Evolutionary conservation across 2,113 vertebrate genomes (phyloP).

Genomic region (Siniperca chuatsi): DNA sequence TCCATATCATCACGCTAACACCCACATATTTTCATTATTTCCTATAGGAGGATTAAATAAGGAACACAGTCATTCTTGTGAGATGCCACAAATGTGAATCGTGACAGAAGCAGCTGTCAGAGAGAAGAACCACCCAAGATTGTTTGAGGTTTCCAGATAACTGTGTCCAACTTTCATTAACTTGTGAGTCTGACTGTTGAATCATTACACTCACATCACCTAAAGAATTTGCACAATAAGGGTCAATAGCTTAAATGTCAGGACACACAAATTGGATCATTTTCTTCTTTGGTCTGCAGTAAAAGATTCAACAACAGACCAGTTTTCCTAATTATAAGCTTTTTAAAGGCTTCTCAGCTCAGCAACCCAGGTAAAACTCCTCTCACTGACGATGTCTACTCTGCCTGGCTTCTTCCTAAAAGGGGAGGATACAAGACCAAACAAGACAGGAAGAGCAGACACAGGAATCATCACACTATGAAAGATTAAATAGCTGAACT

Average conservation of each 20-base stretch:
- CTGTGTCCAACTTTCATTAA: not conserved
- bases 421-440: no score
- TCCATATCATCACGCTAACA: not conserved
- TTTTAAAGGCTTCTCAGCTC: no score
- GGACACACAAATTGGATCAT: not conserved
- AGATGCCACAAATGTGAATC: slow-evolving; percentile 8
- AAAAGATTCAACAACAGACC: not conserved
- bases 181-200: not conserved
- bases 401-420: no score
- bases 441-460: no score
- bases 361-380: no score
- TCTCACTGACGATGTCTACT: no score
- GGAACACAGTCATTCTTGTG: not conserved
- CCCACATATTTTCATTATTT: not conserved
- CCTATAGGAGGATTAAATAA: not conserved
- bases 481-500: not conserved
- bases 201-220: not conserved
- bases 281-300: not conserved
- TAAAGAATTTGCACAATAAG: not conserved
- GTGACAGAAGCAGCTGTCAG: not conserved
- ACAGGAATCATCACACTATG: no score
- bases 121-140: not conserved
- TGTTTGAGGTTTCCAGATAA: not conserved
- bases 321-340: not conserved
- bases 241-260: not conserved